Evolutionary conservation across 2,888 invertebrate genomes (phyloP).

Genomic region (Apotomis capreana): DNA sequence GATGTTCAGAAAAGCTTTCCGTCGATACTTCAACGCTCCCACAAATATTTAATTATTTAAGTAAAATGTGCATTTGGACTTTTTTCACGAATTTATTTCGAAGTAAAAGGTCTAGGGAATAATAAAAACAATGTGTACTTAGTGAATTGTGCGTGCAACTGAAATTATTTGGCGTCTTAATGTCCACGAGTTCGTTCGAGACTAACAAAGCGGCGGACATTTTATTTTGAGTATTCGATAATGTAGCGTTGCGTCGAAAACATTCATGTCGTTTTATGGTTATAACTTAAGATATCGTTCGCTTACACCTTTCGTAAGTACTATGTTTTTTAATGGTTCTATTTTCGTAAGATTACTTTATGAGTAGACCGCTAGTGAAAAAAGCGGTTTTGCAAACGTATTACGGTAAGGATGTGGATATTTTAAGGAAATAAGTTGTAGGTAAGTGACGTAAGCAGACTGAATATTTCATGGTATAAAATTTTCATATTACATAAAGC

Average conservation of each 20-base stretch:
- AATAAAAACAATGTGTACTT: conserved; percentile 70
- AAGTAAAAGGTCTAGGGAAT: conserved; percentile 73
- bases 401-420: conserved; percentile 74
- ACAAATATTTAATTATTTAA: conserved; percentile 66
- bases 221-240: conserved; percentile 84
- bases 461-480: conserved; percentile 37
- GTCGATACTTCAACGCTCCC: conserved; percentile 75
- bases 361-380: conserved; percentile 41
- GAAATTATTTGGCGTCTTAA: conserved; percentile 79
- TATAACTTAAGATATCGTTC: conserved; percentile 79
- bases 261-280: conserved; percentile 83
- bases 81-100: conserved; percentile 65
- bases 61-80: conserved; percentile 77
- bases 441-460: conserved; percentile 69
- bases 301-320: conserved; percentile 83
- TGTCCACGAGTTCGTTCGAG: conserved; percentile 83
- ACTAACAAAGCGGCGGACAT: conserved; percentile 85
- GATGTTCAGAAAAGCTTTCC: conserved; percentile 83
- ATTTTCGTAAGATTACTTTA: conserved; percentile 1
- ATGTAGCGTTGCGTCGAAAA: conserved; percentile 83
- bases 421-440: conserved; percentile 71
- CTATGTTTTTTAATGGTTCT: conserved; percentile 52
- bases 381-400: conserved; percentile 68
- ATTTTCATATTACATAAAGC: conserved; percentile 56
- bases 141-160: conserved; percentile 68